Base-by-base conservation (phyloP, 2,888 invertebrate species). In the Eudiplozoon nipponicum region DNA sequence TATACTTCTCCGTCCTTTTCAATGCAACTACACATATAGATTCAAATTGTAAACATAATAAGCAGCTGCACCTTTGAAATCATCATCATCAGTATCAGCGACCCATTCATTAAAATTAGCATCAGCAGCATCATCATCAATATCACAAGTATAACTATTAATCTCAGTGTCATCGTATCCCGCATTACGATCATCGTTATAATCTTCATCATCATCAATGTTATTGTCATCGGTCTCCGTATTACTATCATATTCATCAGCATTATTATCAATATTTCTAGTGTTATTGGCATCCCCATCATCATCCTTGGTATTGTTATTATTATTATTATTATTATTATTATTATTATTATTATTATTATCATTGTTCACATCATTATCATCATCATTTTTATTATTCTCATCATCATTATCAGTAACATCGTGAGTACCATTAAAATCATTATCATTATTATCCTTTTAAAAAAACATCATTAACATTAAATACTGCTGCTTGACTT, bases 321-420 rank as follows among this genome's bases (percentile, higher is more conserved):
- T 42, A 29, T 43, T 42, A 43, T 31, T 31, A 43, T 43, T 42
- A 19, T 43, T 42, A 29, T 43, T 42, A 29, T 43, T 42, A 29
- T 43, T 43, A 29, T 43, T 42, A 43, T 43, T 42, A 29, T 28
- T 42, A 35, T 31, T 19, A 43, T 43, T 42, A 43, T 43, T 42
- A 43, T 43, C 31, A 43, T 43, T 42, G 18, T 39, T 39, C 17
- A 11, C 21, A 9, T 43, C 34, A 34, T 43, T 35, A 5, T 35
- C 15, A 9, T 21, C 11, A 7, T 35, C 21, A 7, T 35, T 35
- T 5, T 35, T 35, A 7, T 35, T 35, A 7, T 35, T 35, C 9
- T 31, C 15, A 7, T 31, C 15, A 9, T 35, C 21, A 7, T 35
- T 15, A 9, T 35, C 21, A 9, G 5, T 35, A 7, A 11, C 11